Evolutionary conservation across 2,797 vertebrate species (phyloP).

Genomic region (Distichodus sexfasciatus): DNA sequence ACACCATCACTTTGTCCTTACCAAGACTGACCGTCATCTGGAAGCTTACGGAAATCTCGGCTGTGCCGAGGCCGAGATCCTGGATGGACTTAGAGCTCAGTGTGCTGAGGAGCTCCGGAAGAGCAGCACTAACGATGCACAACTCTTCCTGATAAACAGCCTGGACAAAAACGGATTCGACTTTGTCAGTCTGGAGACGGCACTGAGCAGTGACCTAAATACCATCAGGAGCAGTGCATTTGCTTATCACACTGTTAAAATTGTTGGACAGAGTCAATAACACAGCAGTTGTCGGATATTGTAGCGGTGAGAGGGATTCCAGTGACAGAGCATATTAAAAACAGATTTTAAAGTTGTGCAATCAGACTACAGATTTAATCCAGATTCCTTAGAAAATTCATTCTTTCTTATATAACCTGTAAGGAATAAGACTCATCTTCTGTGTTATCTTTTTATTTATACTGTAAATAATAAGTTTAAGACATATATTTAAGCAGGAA

Average conservation of each 20-base stretch:
- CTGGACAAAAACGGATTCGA: slow-evolving; percentile 29
- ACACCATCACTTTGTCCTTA: slow-evolving; percentile 40
- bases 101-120: slow-evolving; percentile 20
- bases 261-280: slow-evolving; percentile 10
- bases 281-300: slow-evolving; percentile 7
- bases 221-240: slow-evolving; percentile 41
- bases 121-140: background rate
- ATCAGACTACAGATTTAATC: too few relatives aligned
- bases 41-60: slow-evolving; percentile 12
- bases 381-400: too few relatives aligned
- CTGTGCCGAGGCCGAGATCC: slow-evolving; percentile 24
- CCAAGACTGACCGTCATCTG: slow-evolving; percentile 38
- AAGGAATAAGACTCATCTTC: too few relatives aligned
- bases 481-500: too few relatives aligned
- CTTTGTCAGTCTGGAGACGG: slow-evolving; percentile 43
- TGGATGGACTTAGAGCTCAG: slow-evolving; percentile 41
- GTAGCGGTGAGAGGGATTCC: too few relatives aligned
- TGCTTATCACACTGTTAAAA: slow-evolving; percentile 31
- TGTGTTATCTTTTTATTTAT: too few relatives aligned
- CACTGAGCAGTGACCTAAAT: slow-evolving; percentile 33
- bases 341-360: too few relatives aligned
- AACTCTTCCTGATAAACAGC: slow-evolving; percentile 47
- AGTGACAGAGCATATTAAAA: too few relatives aligned
- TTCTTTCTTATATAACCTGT: too few relatives aligned
- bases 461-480: too few relatives aligned